Evolutionary conservation across 2,888 invertebrate genomes (phyloP), one percentile per base, ranked within the genome.

Genomic region (Liopterus haemorrhoidalis): DNA sequence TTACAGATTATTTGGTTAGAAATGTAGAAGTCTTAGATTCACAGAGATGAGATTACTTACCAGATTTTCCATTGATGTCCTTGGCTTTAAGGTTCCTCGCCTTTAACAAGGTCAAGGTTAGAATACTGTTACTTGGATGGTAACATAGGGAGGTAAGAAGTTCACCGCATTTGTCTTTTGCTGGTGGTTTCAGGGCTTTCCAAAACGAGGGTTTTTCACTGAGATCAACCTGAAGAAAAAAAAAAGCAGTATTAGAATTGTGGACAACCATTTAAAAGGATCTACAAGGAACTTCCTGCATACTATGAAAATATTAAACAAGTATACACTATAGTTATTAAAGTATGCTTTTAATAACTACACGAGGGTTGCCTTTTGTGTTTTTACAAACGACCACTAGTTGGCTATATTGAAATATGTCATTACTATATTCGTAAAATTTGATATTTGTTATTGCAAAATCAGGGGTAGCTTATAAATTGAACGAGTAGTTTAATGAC

Each of bases 11-110:
- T n/a, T 40, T 40, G 19, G 11, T 31, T 18, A 5, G 9, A 9
- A 32, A 33, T 15, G 18, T 30, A 16, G 15, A 8, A 33, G 33
- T 14, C 14, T 15, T 5, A 32, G 16, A 36, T 16, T 19, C 25
- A 21, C 20, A 24, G n/a, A 40, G 32, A 12, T n/a, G n/a, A n/a
- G 16, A 22, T 25, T 32, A 58, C 71, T 69, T 66, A 88, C 89
- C 89, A 68, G 89, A 91, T 71, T 90, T 92, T 60, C 94, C 94
- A 58, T 92, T 94, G 61, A 94, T 93, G 67, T 94, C 94, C 70
- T 94, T 94, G 32, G 94, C 94, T 69, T 94, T 94, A 54, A 95
- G 76, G 67, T 93, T 94, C 61, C 92, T 79, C 31, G 93, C 93
- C 69, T 95, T 94, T 62, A 94, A 79, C 57, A 94, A 78, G 15